phyloP scores from a whole-genome alignment of 2,888 invertebrate species.

The Trichogramma dendrolimi region DNA sequence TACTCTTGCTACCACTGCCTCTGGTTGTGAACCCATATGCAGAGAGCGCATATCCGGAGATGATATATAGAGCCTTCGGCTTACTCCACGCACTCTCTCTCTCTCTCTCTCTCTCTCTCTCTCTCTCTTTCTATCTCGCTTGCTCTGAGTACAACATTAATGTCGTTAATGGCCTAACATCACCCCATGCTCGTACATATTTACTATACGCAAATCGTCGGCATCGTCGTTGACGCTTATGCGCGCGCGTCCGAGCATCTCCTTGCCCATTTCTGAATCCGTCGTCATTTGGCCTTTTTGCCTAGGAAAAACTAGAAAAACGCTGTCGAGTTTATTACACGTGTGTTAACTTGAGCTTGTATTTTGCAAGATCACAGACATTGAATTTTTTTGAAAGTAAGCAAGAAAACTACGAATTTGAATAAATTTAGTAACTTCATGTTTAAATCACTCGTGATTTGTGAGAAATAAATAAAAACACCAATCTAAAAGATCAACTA shows the following conservation, averaged over 20 bases:
- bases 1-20: constrained; percentile 32
- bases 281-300: constrained; percentile 21
- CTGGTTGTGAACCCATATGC: background rate
- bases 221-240: constrained; percentile 21
- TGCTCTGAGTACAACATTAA: constrained; percentile 48
- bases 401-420: no score
- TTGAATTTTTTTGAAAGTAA: no score
- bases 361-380: no score
- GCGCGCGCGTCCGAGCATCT: background rate
- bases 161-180: constrained; percentile 48
- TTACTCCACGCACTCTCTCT: no score
- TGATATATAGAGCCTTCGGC: constrained; percentile 47
- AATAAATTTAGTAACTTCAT: no score
- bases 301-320: background rate
- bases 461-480: no score
- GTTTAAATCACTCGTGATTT: no score
- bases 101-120: no score
- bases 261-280: background rate
- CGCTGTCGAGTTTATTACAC: no score
- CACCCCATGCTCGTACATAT: constrained; percentile 24
- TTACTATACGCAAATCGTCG: constrained; percentile 35
- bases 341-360: no score
- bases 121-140: constrained; percentile 28
- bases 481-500: no score
- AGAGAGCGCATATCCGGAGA: constrained; percentile 33